phyloP scores from a whole-genome alignment of 2,888 invertebrate genomes.

The Crematogaster levior region DNA sequence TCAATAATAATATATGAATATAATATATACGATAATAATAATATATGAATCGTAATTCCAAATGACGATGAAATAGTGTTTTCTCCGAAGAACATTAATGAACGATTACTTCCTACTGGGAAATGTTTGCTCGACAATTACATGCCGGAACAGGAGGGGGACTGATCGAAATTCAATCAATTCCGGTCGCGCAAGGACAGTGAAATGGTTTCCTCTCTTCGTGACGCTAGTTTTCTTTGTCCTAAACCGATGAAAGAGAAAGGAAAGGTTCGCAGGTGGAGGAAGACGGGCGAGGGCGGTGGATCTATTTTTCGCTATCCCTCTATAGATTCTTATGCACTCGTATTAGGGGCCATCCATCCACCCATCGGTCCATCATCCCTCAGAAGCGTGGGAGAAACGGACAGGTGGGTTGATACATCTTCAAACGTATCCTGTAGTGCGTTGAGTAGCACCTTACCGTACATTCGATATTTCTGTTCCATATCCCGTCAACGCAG shows the following conservation, averaged over 20 bases:
- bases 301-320: conserved; percentile 74
- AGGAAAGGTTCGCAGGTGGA: conserved; percentile 62
- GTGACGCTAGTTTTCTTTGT: conserved; percentile 63
- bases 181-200: conserved; percentile 30
- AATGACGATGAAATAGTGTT: neutral
- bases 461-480: conserved; percentile 75
- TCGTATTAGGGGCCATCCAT: conserved; percentile 59
- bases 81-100: neutral
- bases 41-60: neutral
- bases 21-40: too few species aligned
- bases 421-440: conserved; percentile 70
- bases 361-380: conserved; percentile 70
- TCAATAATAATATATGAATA: too few species aligned
- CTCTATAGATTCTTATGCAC: conserved; percentile 34
- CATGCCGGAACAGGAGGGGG: neutral
- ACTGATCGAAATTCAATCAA: conserved; percentile 75
- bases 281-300: conserved; percentile 57
- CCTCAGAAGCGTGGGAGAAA: conserved; percentile 82
- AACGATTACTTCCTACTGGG: conserved; percentile 11
- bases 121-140: conserved; percentile 30
- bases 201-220: conserved; percentile 65
- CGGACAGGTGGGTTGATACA: conserved; percentile 82
- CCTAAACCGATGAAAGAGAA: conserved; percentile 68
- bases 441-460: conserved; percentile 79
- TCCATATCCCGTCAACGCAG: conserved; percentile 74